phyloP scores from a whole-genome alignment of 2,888 invertebrate species.

The Caenorhabditis wallacei region DNA sequence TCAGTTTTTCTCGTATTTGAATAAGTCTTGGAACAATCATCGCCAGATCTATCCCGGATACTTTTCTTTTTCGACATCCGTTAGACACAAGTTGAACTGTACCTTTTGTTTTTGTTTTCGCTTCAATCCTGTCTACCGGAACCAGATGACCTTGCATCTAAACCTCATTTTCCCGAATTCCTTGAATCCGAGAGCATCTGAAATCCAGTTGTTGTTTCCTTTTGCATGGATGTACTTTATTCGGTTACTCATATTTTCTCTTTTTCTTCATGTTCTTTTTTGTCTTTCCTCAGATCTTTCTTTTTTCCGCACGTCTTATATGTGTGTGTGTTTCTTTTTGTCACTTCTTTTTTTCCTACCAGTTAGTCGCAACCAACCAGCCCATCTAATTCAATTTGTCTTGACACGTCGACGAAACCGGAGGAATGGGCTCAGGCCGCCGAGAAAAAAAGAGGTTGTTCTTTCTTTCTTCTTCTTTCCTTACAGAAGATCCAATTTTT shows the following conservation, averaged over 20 bases:
- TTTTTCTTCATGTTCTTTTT: slow-evolving; percentile 30
- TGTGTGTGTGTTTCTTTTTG: slow-evolving; percentile 8
- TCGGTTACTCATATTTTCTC: slow-evolving; percentile 6
- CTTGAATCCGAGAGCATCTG: neutral
- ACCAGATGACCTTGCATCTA: neutral
- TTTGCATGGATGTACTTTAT: slow-evolving; percentile 4
- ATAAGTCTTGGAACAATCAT: no score
- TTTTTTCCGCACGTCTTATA: slow-evolving; percentile 26
- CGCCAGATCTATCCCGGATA: no score
- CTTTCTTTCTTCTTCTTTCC: slow-evolving; percentile 20
- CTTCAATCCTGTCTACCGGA: neutral
- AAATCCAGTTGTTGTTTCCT: neutral
- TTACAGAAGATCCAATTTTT: slow-evolving; percentile 43
- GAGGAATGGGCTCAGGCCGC: slow-evolving; percentile 28
- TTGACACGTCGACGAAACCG: slow-evolving; percentile 57
- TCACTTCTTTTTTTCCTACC: slow-evolving; percentile 33
- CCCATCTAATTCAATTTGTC: slow-evolving; percentile 62
- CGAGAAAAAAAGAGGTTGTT: slow-evolving; percentile 40
- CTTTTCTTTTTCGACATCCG: no score
- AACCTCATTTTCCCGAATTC: neutral
- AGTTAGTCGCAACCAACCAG: slow-evolving; percentile 33
- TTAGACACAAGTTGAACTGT: neutral
- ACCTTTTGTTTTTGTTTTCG: neutral
- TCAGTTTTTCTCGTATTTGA: no score
- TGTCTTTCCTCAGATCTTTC: neutral